Evolutionary conservation across 2,797 vertebrate species (phyloP).

Genomic region (Allobates femoralis): DNA sequence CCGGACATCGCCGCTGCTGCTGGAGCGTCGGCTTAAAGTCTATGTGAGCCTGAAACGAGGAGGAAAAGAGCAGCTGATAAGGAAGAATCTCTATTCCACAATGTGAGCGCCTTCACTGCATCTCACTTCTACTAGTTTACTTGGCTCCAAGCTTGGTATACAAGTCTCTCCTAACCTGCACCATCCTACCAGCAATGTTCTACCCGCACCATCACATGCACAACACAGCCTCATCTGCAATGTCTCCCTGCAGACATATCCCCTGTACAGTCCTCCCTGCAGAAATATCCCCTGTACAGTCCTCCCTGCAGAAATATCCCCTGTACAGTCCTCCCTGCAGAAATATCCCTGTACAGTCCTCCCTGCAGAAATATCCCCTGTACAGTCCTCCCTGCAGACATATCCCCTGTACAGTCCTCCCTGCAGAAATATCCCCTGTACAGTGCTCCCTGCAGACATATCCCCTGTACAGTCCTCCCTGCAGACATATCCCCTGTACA

Average conservation of each 20-base stretch:
- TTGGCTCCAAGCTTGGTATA: too few species aligned
- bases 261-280: not conserved
- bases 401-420: too few species aligned
- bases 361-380: too few species aligned
- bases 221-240: too few species aligned
- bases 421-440: too few species aligned
- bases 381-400: too few species aligned
- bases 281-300: not conserved
- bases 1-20: conserved; percentile 78
- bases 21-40: conserved; percentile 78
- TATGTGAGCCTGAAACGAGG: conserved; percentile 74
- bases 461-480: too few species aligned
- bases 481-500: too few species aligned
- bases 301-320: not conserved
- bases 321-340: too few species aligned
- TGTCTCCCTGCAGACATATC: too few species aligned
- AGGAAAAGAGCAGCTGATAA: not conserved
- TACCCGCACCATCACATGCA: not conserved
- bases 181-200: not conserved
- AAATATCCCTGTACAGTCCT: too few species aligned
- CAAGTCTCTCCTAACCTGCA: not conserved
- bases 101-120: not conserved
- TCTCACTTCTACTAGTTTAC: not conserved
- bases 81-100: not conserved
- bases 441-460: too few species aligned